Conservation (phyloP, 2,888 invertebrate species). For the Aphrophora alni region DNA sequence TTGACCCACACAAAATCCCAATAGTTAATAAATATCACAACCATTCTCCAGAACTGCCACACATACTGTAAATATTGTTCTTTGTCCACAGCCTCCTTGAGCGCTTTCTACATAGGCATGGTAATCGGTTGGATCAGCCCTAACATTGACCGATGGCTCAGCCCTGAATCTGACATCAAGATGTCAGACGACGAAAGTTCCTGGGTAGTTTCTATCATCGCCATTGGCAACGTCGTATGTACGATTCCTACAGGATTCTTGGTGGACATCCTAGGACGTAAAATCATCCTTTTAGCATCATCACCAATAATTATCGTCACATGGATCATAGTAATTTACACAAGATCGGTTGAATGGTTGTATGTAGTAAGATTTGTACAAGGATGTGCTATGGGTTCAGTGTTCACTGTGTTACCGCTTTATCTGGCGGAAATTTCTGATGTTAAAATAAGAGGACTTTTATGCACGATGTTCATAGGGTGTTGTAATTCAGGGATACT, state of each 20-base stretch:
- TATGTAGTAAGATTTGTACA: slow-evolving; percentile 48
- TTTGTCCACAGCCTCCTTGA: not conserved
- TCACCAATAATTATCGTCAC: slow-evolving; percentile 45
- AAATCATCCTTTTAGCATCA: slow-evolving; percentile 44
- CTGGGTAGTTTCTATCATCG: slow-evolving; percentile 49
- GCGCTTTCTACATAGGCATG: slow-evolving; percentile 19
- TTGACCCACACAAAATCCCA: too few relatives aligned
- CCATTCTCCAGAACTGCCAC: too few relatives aligned
- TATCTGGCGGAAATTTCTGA: slow-evolving; percentile 51
- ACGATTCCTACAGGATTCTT: slow-evolving; percentile 49
- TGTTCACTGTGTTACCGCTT: slow-evolving; percentile 47
- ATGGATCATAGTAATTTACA: slow-evolving; percentile 48
- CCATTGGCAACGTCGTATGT: slow-evolving; percentile 48
- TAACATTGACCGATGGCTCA: slow-evolving; percentile 40
- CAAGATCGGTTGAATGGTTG: slow-evolving; percentile 43
- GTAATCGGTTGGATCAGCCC: slow-evolving; percentile 48
- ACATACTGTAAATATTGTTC: too few relatives aligned
- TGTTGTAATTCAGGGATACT: slow-evolving; percentile 48
- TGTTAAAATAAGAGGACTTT: slow-evolving; percentile 47
- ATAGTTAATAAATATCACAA: too few relatives aligned
- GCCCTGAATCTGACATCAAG: slow-evolving; percentile 37
- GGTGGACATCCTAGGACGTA: slow-evolving; percentile 46
- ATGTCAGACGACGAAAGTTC: slow-evolving; percentile 47
- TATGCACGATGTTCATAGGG: slow-evolving; percentile 48
- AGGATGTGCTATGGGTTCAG: slow-evolving; percentile 49